A percentile compares a stretch with the other conserved stretches of the same genome.
Conservation (phyloP, 2,888 invertebrate species). For the Thymelicus sylvestris region DNA sequence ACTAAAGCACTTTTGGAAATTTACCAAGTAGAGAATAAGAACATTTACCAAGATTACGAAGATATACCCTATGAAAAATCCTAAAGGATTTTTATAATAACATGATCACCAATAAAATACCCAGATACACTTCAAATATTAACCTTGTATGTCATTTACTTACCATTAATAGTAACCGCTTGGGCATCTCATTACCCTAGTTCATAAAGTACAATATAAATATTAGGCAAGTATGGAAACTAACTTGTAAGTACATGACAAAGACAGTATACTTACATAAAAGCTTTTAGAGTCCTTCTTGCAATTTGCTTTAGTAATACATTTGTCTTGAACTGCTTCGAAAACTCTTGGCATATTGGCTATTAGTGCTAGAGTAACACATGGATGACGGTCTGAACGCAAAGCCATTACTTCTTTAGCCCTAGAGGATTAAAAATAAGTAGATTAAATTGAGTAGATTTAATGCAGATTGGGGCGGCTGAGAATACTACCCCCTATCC, state of each 20-base stretch:
- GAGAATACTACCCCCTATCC: no score
- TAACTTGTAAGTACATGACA: not conserved
- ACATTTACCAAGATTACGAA: no score
- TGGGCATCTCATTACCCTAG: not conserved
- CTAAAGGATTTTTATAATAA: no score
- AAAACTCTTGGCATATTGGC: conserved; percentile 93
- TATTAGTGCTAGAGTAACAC: conserved; percentile 91
- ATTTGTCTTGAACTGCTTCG: conserved; percentile 92
- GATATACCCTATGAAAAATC: no score
- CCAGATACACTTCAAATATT: no score
- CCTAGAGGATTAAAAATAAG: conserved; percentile 62
- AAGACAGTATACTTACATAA: conserved; percentile 85
- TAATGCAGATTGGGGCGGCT: no score
- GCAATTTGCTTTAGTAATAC: conserved; percentile 92
- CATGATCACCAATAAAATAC: no score
- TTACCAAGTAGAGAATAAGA: no score
- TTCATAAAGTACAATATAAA: not conserved
- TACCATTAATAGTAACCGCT: not conserved
- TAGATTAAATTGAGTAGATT: no score
- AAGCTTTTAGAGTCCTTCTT: conserved; percentile 94
- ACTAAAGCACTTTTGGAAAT: no score
- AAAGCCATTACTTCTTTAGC: conserved; percentile 90
- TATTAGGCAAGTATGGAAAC: not conserved
- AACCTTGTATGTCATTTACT: not conserved
- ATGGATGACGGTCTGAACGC: conserved; percentile 91